Conservation (phyloP, 1,140 invertebrate genomes). For the Nephila pilipes region DNA sequence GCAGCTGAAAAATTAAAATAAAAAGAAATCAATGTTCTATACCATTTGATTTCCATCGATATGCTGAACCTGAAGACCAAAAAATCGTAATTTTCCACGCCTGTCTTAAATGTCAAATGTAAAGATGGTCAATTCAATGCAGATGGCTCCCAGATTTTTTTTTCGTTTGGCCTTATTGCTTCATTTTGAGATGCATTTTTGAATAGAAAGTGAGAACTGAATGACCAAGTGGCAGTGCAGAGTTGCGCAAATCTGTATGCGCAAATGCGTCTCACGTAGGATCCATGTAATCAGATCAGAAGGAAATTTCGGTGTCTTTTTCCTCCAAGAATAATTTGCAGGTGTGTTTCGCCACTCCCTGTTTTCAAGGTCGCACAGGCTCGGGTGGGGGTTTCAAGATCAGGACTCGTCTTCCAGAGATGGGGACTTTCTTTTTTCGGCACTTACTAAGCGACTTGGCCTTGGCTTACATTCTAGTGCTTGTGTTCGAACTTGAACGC, state of each 20-base stretch:
- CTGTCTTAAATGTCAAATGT: too few relatives aligned
- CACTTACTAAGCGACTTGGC: background rate
- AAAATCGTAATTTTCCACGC: too few relatives aligned
- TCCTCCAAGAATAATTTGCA: background rate
- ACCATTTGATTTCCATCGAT: too few relatives aligned
- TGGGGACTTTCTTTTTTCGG: background rate
- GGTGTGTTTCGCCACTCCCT: conserved; percentile 1
- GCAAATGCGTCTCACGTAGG: background rate
- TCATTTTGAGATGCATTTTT: too few relatives aligned
- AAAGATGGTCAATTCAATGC: too few relatives aligned
- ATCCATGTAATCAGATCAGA: background rate
- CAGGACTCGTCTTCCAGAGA: background rate
- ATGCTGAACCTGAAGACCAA: too few relatives aligned
- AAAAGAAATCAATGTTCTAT: too few relatives aligned
- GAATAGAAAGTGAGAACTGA: too few relatives aligned
- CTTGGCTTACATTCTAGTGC: background rate
- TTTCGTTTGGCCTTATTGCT: too few relatives aligned
- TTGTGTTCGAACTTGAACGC: background rate
- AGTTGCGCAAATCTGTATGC: background rate
- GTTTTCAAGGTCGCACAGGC: background rate
- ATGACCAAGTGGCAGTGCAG: background rate
- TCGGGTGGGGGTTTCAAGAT: background rate
- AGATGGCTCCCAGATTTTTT: too few relatives aligned
- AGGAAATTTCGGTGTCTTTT: background rate
- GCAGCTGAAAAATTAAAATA: too few relatives aligned